Base-by-base conservation (phyloP, 2,113 vertebrate genomes). In the Actenoides lindsayi region DNA sequence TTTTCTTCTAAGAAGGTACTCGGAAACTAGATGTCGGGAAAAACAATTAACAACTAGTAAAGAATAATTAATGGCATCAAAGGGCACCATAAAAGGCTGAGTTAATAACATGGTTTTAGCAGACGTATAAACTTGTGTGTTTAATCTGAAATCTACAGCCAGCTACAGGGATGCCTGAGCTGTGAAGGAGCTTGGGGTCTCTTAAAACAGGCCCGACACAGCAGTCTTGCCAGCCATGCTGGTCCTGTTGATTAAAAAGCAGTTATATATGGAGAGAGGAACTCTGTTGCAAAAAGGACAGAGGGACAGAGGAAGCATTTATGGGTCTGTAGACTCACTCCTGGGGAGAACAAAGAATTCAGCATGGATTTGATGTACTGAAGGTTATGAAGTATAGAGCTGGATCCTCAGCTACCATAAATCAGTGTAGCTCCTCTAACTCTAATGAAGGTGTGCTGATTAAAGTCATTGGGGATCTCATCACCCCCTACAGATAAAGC, bases 21-120 rank as follows among this genome's bases (percentile, higher is more conserved):
- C 2, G 11, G 82, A 94, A 95, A 87, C 85, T 87, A 65, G 27
- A 91, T 93, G 74, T 83, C n/a, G 8, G 79, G 70, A 90, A 93
- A 97, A 97, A 96, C 94, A 95, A 92, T 96, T 97, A 97, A 92
- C 94, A 96, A 86, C 92, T 96, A 95, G 87, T 97, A 96, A 97
- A 96, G 92, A 92, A 93, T 97, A 97, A 97, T 97, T 96, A 97
- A 95, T 76, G 13, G 91, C 94, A 94, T 97, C 96, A 97, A 93
- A 96, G 92, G 91, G 90, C 44, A 20, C 65, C 48, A 64, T 97
- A 96, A 97, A 96, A 97, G 89, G n/a, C 76, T 80, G 91, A 97
- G 95, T 97, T 97, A 97, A 97, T 97, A 94, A 96, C 64, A 57
- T 83, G 81, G 94, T 93, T 93, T 83, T 94, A 41, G 68, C 64